phyloP scores from a whole-genome alignment of 2,888 invertebrate genomes.

The Lasioglossum morio region DNA sequence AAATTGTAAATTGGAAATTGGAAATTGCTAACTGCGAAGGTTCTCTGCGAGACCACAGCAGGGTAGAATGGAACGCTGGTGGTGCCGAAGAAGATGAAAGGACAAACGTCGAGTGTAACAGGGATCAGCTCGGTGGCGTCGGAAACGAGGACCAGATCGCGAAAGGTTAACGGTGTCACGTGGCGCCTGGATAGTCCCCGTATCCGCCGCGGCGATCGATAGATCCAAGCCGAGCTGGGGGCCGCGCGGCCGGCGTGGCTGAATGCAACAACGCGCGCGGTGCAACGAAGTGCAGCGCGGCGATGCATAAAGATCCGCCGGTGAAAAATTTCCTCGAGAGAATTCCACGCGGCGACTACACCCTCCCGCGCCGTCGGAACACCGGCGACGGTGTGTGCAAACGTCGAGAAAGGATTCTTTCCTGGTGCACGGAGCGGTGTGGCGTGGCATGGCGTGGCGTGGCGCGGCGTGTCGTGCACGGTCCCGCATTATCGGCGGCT shows the following conservation, averaged over 20 bases:
- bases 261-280: background rate
- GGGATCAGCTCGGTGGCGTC: background rate
- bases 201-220: slow-evolving; percentile 35
- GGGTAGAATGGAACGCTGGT: background rate
- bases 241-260: background rate
- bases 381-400: slow-evolving; percentile 32
- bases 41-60: background rate
- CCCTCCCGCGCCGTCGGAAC: slow-evolving; percentile 33
- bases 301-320: slow-evolving; percentile 38
- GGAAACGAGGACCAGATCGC: slow-evolving; percentile 8
- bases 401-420: slow-evolving; percentile 56
- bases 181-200: slow-evolving; percentile 43
- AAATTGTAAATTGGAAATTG: no score
- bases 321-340: slow-evolving; percentile 30
- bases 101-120: background rate
- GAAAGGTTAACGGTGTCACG: slow-evolving; percentile 56
- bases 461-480: slow-evolving; percentile 31
- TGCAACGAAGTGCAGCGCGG: slow-evolving; percentile 4
- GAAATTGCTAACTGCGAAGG: background rate
- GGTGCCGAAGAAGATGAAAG: background rate
- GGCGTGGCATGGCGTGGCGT: background rate
- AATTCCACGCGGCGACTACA: slow-evolving; percentile 52
- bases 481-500: slow-evolving; percentile 50
- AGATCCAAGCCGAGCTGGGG: slow-evolving; percentile 21
- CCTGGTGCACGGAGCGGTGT: slow-evolving; percentile 7